A percentile compares a stretch with the other conserved stretches of the same genome.
Evolutionary conservation across 2,888 invertebrate species (phyloP).

Genomic region (Stegana nigrithorax): DNA sequence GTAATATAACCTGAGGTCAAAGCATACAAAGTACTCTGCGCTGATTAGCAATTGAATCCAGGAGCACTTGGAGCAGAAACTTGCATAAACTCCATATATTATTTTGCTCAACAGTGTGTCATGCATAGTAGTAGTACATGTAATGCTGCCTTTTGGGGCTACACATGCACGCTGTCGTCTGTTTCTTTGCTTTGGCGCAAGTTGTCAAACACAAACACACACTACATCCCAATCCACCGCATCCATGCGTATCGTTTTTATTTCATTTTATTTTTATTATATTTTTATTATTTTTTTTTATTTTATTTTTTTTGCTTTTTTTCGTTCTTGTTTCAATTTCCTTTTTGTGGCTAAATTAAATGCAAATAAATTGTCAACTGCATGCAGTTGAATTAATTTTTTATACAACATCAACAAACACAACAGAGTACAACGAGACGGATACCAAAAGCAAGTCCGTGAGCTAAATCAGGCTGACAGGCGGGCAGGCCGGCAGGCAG

Average conservation of each 20-base stretch:
- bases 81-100: too few species aligned
- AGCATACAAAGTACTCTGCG: too few species aligned
- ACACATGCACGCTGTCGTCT: background rate
- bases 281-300: background rate
- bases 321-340: too few species aligned
- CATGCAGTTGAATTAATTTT: conserved; percentile 59
- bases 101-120: too few species aligned
- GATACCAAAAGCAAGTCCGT: too few species aligned
- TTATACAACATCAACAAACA: conserved; percentile 34
- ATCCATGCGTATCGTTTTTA: background rate
- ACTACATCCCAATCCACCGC: background rate
- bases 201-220: background rate
- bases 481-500: too few species aligned
- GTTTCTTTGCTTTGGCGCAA: background rate
- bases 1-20: too few species aligned
- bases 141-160: background rate
- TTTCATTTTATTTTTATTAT: background rate
- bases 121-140: too few species aligned
- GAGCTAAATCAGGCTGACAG: too few species aligned
- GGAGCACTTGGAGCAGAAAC: too few species aligned
- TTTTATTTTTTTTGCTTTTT: background rate
- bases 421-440: too few species aligned
- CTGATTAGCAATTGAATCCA: too few species aligned
- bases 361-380: conserved; percentile 61
- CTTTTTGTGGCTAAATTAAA: conserved; percentile 57